These are phyloP conservation scores for Cepphus grylle DNA, from an alignment of 2,113 vertebrate genomes.

Conservation along the genomic window DNA sequence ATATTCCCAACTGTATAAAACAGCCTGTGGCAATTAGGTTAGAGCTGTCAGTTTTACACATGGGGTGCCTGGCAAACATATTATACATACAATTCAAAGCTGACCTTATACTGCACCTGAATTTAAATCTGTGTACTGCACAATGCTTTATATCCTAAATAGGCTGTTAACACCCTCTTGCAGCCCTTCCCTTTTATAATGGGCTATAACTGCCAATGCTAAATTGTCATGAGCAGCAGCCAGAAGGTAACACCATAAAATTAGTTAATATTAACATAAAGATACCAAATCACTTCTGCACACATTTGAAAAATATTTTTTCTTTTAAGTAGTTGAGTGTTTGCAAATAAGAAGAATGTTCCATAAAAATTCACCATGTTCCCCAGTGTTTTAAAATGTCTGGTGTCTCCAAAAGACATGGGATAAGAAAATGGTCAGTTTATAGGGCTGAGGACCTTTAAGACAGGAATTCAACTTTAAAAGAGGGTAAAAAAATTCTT, in stretches of 20 bases:
- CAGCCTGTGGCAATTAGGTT: constrained; percentile 51
- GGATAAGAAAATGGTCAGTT: not conserved
- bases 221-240: constrained; percentile 48
- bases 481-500: not conserved
- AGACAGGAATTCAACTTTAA: not conserved
- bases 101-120: constrained; percentile 67
- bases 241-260: constrained; percentile 62
- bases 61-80: constrained; percentile 62
- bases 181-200: constrained; percentile 54
- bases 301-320: constrained; percentile 41
- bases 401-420: not conserved
- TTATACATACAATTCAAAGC: constrained; percentile 60
- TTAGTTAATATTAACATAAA: constrained; percentile 63
- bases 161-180: constrained; percentile 56
- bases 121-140: constrained; percentile 60
- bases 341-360: constrained; percentile 2
- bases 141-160: constrained; percentile 58
- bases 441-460: not conserved
- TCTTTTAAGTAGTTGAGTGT: constrained; percentile 8
- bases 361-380: not conserved
- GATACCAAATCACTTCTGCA: constrained; percentile 55
- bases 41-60: constrained; percentile 64
- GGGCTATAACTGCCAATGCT: constrained; percentile 45
- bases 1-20: constrained; percentile 55
- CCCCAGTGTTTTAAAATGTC: not conserved